These are phyloP conservation scores for Tretioscincus oriximinensis DNA, from an alignment of 2,113 vertebrate species.

Conservation along the genomic window DNA sequence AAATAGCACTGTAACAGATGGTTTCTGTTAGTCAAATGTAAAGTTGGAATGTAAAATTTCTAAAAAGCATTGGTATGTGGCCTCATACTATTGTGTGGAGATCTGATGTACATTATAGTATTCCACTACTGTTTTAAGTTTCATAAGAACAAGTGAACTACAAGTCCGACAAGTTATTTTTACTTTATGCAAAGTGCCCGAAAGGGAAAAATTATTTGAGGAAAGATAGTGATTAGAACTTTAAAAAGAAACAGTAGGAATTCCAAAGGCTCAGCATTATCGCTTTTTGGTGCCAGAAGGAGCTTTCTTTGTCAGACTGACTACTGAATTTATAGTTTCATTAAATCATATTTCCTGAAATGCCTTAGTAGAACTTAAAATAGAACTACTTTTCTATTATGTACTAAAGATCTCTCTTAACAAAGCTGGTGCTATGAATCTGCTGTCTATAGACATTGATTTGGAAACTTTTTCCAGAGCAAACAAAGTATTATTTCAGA, in stretches of 20 bases:
- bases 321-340: background rate
- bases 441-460: slow-evolving; percentile 17
- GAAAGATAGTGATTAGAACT: slow-evolving; percentile 47
- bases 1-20: background rate
- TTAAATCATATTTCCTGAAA: background rate
- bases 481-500: background rate
- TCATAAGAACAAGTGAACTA: slow-evolving; percentile 16
- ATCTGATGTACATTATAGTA: background rate
- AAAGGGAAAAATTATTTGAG: slow-evolving; percentile 57
- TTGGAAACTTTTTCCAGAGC: slow-evolving; percentile 20
- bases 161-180: slow-evolving; percentile 50
- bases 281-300: slow-evolving; percentile 26
- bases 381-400: slow-evolving; percentile 16
- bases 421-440: background rate
- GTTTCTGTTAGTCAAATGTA: slow-evolving; percentile 41
- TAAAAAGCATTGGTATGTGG: slow-evolving; percentile 65
- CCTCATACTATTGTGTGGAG: slow-evolving; percentile 46
- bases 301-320: background rate
- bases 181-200: slow-evolving; percentile 58
- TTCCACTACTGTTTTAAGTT: slow-evolving; percentile 33
- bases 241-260: slow-evolving; percentile 53
- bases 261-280: slow-evolving; percentile 31
- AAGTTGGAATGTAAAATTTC: slow-evolving; percentile 65
- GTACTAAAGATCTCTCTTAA: slow-evolving; percentile 25
- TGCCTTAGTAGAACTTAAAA: slow-evolving; percentile 5